These are phyloP conservation scores for Lucifuga dentata DNA, from an alignment of 2,113 vertebrate genomes.

Conservation along the genomic window DNA sequence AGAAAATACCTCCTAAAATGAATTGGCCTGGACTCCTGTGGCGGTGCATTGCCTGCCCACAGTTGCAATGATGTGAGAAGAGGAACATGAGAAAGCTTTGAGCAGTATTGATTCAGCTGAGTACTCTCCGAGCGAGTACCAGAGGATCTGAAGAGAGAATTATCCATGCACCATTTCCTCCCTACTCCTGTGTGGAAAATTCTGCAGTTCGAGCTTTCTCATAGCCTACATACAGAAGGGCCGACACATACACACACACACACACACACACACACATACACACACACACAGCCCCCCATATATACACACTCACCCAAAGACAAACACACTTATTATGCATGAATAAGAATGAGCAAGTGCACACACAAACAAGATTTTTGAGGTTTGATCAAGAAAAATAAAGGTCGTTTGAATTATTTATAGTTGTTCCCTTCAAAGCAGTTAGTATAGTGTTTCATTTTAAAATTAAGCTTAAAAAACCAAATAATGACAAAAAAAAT, in stretches of 20 bases:
- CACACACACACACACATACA: background rate
- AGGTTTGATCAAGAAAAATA: constrained; percentile 55
- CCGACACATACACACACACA: constrained; percentile 35
- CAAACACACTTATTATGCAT: too few species aligned
- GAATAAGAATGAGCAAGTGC: too few species aligned
- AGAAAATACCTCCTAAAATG: constrained; percentile 39
- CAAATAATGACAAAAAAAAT: background rate
- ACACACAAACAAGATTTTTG: constrained; percentile 12
- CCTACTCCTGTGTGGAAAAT: constrained; percentile 65
- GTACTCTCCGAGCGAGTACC: constrained; percentile 66
- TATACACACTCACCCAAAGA: background rate
- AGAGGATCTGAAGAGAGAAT: constrained; percentile 77
- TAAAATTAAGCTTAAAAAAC: constrained; percentile 29
- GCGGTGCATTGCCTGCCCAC: constrained; percentile 15
- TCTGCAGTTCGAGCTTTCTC: constrained; percentile 69
- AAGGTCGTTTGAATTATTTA: constrained; percentile 64
- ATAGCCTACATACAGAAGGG: constrained; percentile 63
- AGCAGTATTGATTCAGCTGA: constrained; percentile 76
- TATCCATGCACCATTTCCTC: constrained; percentile 83
- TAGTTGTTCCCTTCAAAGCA: constrained; percentile 32
- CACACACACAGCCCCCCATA: background rate
- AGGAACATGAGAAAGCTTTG: constrained; percentile 79
- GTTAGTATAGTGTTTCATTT: constrained; percentile 17
- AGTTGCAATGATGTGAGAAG: constrained; percentile 60
- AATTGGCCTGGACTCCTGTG: constrained; percentile 1